phyloP scores from a whole-genome alignment of 2,797 vertebrate genomes.

The Sciurus vulgaris region DNA sequence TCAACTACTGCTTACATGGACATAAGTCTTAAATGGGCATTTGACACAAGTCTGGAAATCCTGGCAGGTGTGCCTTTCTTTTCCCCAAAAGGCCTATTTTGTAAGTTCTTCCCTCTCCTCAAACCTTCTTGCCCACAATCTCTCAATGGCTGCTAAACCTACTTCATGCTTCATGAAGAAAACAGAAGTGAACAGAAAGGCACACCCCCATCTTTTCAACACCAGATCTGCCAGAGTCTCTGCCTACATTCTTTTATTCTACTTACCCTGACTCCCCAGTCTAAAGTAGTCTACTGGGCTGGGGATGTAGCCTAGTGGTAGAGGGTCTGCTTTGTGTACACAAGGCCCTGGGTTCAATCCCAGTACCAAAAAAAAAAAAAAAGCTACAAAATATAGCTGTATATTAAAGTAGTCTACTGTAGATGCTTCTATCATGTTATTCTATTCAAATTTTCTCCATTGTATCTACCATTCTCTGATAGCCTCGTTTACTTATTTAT shows the following conservation, averaged over 20 bases:
- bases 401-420: no score
- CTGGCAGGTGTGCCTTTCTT: background rate
- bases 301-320: no score
- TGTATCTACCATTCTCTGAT: constrained; percentile 5
- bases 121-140: background rate
- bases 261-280: background rate
- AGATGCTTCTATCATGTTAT: background rate
- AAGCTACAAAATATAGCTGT: no score
- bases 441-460: constrained; percentile 20
- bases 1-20: background rate
- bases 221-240: background rate
- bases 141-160: background rate
- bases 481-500: background rate
- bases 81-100: background rate
- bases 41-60: background rate
- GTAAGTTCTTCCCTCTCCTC: background rate
- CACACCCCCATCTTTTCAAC: background rate
- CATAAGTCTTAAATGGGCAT: background rate
- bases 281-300: background rate
- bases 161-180: constrained; percentile 8
- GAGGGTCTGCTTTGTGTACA: no score
- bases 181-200: constrained; percentile 16
- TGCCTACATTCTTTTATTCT: background rate
- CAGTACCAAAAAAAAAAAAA: no score
- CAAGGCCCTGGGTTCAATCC: no score